A percentile compares a stretch with the other conserved stretches of the same genome.
Conservation (phyloP, 2,888 invertebrate species). For the Cabera pusaria region DNA sequence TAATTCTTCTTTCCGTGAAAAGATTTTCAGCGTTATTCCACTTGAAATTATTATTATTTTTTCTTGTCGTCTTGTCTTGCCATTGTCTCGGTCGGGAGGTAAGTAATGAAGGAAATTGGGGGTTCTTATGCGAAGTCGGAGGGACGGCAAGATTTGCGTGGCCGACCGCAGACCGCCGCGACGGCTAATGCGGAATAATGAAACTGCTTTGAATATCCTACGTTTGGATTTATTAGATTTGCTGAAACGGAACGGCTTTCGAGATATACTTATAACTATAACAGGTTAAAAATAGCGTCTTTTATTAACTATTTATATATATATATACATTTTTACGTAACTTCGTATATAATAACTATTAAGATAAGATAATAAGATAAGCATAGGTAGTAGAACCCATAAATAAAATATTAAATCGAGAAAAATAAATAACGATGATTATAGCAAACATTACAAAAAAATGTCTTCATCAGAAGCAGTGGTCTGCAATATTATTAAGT, state of each 20-base stretch:
- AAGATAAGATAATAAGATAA: too few species aligned
- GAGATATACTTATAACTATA: conserved; percentile 31
- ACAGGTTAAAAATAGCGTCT: too few species aligned
- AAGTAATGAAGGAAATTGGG: conserved; percentile 83
- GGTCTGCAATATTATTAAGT: conserved; percentile 22
- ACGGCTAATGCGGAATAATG: conserved; percentile 79
- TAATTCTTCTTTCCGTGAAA: conserved; percentile 82
- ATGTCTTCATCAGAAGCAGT: conserved; percentile 23
- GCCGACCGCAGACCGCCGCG: conserved; percentile 76
- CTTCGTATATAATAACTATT: too few species aligned
- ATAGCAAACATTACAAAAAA: conserved; percentile 15
- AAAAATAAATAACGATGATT: too few species aligned
- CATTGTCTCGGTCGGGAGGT: conserved; percentile 81
- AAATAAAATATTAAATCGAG: too few species aligned
- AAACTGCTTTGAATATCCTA: conserved; percentile 75
- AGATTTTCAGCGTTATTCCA: conserved; percentile 83
- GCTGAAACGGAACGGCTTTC: conserved; percentile 65
- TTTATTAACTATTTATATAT: too few species aligned
- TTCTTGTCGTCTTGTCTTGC: conserved; percentile 78
- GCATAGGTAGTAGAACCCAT: too few species aligned
- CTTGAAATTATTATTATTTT: conserved; percentile 82
- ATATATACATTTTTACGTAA: too few species aligned
- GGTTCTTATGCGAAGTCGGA: conserved; percentile 64
- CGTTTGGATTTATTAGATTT: conserved; percentile 73
- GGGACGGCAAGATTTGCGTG: conserved; percentile 78